Evolutionary conservation across 2,888 invertebrate genomes (phyloP).

Genomic region (Formica aserva): DNA sequence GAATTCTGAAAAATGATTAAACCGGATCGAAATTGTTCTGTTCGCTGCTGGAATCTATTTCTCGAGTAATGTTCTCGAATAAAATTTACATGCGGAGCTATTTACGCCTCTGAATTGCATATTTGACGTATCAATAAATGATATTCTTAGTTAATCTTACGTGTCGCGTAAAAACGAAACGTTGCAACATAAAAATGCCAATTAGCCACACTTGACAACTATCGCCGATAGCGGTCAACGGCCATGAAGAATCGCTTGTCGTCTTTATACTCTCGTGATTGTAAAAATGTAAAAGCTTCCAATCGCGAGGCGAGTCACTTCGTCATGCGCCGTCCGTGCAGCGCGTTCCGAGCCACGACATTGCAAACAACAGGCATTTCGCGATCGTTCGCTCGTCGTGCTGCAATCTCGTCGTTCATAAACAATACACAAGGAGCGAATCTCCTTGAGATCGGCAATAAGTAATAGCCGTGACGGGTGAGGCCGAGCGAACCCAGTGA

Average conservation of each 20-base stretch:
- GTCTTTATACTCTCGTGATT: conserved; percentile 58
- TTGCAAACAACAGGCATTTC: conserved; percentile 68
- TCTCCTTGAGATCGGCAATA: conserved; percentile 77
- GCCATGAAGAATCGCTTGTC: conserved; percentile 52
- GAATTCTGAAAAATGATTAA: conserved; percentile 29
- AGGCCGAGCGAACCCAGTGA: conserved; percentile 69
- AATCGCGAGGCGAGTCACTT: conserved; percentile 65
- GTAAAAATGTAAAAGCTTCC: conserved; percentile 67
- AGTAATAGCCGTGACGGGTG: conserved; percentile 75
- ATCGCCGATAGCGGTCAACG: conserved; percentile 22
- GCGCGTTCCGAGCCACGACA: conserved; percentile 52
- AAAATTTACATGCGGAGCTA: background rate
- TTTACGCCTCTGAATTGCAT: conserved; percentile 7
- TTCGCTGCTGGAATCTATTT: background rate
- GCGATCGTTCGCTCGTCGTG: conserved; percentile 70
- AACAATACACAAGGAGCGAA: conserved; percentile 72
- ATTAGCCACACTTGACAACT: conserved; percentile 43
- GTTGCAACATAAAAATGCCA: background rate
- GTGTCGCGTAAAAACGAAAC: conserved; percentile 20
- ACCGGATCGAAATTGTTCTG: conserved; percentile 29
- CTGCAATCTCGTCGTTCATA: conserved; percentile 67
- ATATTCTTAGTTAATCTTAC: conserved; percentile 14
- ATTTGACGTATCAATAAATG: conserved; percentile 9
- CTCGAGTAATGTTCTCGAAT: background rate
- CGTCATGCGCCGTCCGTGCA: conserved; percentile 60